phyloP scores from a whole-genome alignment of 2,113 vertebrate species.

The Caranx ignobilis region DNA sequence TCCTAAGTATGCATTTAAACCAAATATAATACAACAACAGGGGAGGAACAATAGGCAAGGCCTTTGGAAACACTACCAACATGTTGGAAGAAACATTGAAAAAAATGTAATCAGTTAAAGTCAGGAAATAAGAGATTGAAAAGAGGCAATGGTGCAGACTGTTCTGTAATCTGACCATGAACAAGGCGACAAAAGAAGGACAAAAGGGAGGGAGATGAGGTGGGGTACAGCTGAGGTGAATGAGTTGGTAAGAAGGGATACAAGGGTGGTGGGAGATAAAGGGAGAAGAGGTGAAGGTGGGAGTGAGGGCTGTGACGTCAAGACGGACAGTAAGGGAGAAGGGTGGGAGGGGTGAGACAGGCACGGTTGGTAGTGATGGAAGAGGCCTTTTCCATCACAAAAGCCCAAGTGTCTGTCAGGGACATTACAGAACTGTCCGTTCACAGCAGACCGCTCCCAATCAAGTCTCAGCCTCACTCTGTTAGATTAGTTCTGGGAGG shows the following conservation, averaged over 20 bases:
- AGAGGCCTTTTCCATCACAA: constrained; percentile 64
- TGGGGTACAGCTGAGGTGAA: constrained; percentile 27
- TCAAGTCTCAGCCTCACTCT: constrained; percentile 36
- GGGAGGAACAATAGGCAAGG: neutral
- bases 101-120: constrained; percentile 18
- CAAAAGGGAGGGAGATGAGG: constrained; percentile 25
- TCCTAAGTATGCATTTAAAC: neutral
- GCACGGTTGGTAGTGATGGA: constrained; percentile 30
- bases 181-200: constrained; percentile 31
- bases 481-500: constrained; percentile 49
- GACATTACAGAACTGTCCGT: constrained; percentile 47
- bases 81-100: neutral
- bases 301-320: constrained; percentile 16
- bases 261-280: constrained; percentile 19
- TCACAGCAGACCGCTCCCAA: constrained; percentile 41
- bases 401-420: constrained; percentile 66
- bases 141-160: neutral
- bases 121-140: constrained; percentile 19
- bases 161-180: constrained; percentile 53
- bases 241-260: constrained; percentile 33
- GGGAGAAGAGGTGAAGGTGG: constrained; percentile 1
- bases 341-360: constrained; percentile 23
- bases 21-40: neutral
- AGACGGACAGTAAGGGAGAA: constrained; percentile 27
- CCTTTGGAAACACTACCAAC: neutral